Evolutionary conservation across 2,797 vertebrate species (phyloP).

Genomic region (Smutsia gigantea): DNA sequence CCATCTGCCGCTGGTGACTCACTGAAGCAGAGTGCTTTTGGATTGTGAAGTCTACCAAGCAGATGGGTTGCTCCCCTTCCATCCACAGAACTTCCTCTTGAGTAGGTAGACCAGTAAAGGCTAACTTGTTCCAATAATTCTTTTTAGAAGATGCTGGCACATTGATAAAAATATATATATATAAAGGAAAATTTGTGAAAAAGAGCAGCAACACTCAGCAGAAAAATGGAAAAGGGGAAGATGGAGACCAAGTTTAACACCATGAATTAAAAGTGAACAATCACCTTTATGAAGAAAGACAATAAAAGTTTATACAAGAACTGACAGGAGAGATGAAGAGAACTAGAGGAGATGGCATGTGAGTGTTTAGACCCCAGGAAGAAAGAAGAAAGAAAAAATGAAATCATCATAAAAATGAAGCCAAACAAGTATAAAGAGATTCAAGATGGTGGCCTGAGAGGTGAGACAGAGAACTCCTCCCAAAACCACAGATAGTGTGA

Average conservation of each 20-base stretch:
- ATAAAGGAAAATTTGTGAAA: background rate
- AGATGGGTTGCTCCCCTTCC: background rate
- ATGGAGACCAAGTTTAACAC: background rate
- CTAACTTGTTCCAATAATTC: background rate
- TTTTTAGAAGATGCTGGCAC: background rate
- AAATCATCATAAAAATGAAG: background rate
- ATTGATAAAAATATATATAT: background rate
- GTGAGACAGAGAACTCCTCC: too few species aligned
- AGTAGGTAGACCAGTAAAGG: background rate
- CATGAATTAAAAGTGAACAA: background rate
- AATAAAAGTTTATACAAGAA: background rate
- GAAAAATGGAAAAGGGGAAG: background rate
- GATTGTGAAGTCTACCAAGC: background rate
- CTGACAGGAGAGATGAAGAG: background rate
- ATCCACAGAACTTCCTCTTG: background rate
- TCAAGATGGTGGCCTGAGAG: too few species aligned
- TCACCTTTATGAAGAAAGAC: background rate
- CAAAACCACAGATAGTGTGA: too few species aligned
- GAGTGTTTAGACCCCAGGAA: background rate
- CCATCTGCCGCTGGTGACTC: background rate
- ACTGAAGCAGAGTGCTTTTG: background rate
- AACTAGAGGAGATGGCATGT: background rate
- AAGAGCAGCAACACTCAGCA: background rate
- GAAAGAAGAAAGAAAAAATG: background rate
- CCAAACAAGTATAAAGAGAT: too few species aligned